phyloP scores from a whole-genome alignment of 2,797 vertebrate genomes.

The Gymnodraco acuticeps region DNA sequence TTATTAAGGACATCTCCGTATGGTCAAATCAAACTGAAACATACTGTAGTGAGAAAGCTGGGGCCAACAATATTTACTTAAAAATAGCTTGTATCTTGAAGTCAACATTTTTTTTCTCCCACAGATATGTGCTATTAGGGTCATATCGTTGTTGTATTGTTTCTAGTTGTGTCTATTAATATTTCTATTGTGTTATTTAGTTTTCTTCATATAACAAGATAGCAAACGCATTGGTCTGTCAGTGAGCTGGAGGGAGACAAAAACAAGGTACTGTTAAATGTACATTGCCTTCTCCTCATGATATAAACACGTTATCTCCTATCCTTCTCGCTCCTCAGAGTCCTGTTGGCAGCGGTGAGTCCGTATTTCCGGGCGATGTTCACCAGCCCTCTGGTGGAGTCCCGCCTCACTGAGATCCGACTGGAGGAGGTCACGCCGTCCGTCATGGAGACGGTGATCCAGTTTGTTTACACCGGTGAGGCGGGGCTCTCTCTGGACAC shows the following conservation, averaged over 20 bases:
- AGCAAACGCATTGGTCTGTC: background rate
- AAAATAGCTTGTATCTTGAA: background rate
- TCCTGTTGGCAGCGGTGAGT: constrained; percentile 88
- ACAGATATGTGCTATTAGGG: too few species aligned
- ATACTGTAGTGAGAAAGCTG: background rate
- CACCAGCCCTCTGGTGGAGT: constrained; percentile 88
- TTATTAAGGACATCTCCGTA: too few species aligned
- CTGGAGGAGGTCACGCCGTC: constrained; percentile 87
- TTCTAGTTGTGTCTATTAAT: too few species aligned
- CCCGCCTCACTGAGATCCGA: constrained; percentile 86
- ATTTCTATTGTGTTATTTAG: too few species aligned
- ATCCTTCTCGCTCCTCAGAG: constrained; percentile 67
- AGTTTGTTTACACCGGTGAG: constrained; percentile 89
- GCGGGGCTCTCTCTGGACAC: constrained; percentile 84
- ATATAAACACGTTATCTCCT: background rate
- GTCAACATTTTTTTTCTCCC: too few species aligned
- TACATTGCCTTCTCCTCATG: background rate
- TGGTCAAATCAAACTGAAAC: background rate
- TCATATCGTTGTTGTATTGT: too few species aligned
- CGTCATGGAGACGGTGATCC: constrained; percentile 87
- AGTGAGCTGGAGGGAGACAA: background rate
- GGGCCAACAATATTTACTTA: background rate
- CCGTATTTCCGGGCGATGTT: constrained; percentile 91
- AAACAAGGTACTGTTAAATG: background rate
- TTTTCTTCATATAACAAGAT: background rate